A percentile compares a stretch with the other conserved stretches of the same genome.
phyloP scores from a whole-genome alignment of 1,140 invertebrate species.

The Tetragnatha versicolor region DNA sequence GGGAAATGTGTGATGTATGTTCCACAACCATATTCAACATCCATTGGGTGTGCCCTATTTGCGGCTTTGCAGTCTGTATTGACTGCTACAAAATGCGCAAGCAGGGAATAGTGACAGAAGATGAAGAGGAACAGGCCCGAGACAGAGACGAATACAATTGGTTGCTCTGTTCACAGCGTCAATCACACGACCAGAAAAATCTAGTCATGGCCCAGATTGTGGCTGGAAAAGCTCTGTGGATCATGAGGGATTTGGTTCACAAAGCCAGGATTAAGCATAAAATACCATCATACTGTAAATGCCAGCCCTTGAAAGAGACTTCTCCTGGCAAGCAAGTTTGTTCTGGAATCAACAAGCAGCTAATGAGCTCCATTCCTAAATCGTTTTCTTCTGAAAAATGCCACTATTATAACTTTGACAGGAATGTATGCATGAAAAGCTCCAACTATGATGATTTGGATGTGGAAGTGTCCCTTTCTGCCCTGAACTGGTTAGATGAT shows the following conservation, averaged over 20 bases:
- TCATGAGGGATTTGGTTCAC: conserved; percentile 79
- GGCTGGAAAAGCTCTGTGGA: conserved; percentile 81
- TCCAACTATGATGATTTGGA: conserved; percentile 35
- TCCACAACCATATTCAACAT: conserved; percentile 97
- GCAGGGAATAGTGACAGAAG: conserved; percentile 64
- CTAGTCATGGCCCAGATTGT: conserved; percentile 96
- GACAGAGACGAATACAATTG: conserved; percentile 80
- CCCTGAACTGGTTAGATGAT: conserved; percentile 14
- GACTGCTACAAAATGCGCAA: conserved; percentile 88
- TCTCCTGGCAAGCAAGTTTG: conserved; percentile 6
- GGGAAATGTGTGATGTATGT: conserved; percentile 98
- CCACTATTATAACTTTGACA: neutral
- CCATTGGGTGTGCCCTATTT: conserved; percentile 97
- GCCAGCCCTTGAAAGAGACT: neutral
- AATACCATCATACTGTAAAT: conserved; percentile 70
- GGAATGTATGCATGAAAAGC: neutral
- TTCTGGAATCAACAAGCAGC: conserved; percentile 38
- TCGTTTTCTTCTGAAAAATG: conserved; percentile 11
- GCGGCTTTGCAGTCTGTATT: conserved; percentile 96
- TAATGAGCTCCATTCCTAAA: conserved; percentile 46
- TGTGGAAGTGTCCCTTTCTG: conserved; percentile 2
- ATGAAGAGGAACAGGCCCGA: conserved; percentile 17
- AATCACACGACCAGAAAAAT: conserved; percentile 80
- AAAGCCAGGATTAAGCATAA: conserved; percentile 77
- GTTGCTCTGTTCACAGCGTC: conserved; percentile 85